phyloP scores from a whole-genome alignment of 2,113 vertebrate genomes.

The Pipa parva region DNA sequence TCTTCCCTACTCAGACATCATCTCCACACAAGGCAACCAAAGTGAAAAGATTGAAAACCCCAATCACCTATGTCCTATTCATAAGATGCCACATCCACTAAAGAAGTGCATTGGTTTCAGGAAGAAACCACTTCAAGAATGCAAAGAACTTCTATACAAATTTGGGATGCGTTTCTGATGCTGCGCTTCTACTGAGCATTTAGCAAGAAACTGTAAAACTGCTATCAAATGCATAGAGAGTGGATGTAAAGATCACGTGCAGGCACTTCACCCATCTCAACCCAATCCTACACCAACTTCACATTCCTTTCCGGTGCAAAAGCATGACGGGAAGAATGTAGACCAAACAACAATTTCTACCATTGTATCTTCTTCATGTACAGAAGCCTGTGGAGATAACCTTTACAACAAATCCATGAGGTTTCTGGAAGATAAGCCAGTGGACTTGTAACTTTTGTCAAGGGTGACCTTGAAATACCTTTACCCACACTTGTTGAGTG shows the following conservation, averaged over 20 bases:
- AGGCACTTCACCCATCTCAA: no score
- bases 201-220: background rate
- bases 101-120: conserved; percentile 10
- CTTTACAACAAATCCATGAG: background rate
- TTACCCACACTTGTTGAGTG: no score
- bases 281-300: background rate
- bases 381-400: background rate
- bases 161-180: background rate
- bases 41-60: conserved; percentile 1
- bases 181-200: no score
- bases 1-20: no score
- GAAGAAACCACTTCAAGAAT: background rate
- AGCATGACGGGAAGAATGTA: background rate
- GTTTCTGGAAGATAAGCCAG: background rate
- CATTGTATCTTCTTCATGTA: background rate
- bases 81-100: background rate
- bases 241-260: fast-evolving
- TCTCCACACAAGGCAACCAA: background rate
- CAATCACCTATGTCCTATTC: conserved; percentile 2
- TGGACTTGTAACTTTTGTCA: background rate
- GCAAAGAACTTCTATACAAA: background rate
- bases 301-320: no score
- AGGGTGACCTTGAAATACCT: no score
- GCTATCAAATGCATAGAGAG: background rate
- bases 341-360: background rate